Percentiles rank a stretch among this genome's conserved stretches.
phyloP scores from a whole-genome alignment of 2,797 vertebrate genomes.

The Acrossocheilus wenchowensis region DNA sequence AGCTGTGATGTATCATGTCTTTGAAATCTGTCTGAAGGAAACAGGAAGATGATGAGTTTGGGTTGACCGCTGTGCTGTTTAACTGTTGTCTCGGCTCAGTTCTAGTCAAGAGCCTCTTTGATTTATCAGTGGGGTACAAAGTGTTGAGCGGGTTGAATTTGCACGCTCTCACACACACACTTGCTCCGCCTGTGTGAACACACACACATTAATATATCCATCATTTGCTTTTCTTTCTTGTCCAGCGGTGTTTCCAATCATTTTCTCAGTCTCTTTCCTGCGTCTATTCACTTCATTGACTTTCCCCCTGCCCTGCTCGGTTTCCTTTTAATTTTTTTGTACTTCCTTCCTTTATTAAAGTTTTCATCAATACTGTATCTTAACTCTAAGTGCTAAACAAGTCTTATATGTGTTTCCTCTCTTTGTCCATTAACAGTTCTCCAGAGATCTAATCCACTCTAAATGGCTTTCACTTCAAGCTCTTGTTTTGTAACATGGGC shows the following conservation, averaged over 20 bases:
- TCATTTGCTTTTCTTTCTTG: background rate
- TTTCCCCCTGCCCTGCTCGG: background rate
- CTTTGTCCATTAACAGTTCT: conserved; percentile 33
- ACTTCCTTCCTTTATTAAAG: background rate
- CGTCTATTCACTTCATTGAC: background rate
- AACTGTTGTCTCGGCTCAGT: background rate
- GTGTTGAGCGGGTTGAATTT: conserved; percentile 9
- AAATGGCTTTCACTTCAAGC: conserved; percentile 42
- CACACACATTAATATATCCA: background rate
- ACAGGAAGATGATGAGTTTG: background rate
- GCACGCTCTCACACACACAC: background rate
- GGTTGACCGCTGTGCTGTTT: conserved; percentile 31
- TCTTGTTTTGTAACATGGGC: conserved; percentile 20
- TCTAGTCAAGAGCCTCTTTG: conserved; percentile 14
- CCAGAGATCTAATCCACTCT: conserved; percentile 27
- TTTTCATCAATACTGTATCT: background rate
- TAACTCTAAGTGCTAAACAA: background rate
- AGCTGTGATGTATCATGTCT: background rate
- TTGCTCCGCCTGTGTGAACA: background rate
- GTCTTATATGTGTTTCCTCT: background rate
- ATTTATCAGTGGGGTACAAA: conserved; percentile 19
- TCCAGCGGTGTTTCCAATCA: background rate
- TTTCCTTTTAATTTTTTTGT: background rate
- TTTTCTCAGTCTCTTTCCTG: background rate
- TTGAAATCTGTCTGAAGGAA: background rate